Percentiles rank a stretch among this genome's conserved stretches.
phyloP scores from a whole-genome alignment of 2,113 vertebrate genomes.

The Megaceryle torquata region DNA sequence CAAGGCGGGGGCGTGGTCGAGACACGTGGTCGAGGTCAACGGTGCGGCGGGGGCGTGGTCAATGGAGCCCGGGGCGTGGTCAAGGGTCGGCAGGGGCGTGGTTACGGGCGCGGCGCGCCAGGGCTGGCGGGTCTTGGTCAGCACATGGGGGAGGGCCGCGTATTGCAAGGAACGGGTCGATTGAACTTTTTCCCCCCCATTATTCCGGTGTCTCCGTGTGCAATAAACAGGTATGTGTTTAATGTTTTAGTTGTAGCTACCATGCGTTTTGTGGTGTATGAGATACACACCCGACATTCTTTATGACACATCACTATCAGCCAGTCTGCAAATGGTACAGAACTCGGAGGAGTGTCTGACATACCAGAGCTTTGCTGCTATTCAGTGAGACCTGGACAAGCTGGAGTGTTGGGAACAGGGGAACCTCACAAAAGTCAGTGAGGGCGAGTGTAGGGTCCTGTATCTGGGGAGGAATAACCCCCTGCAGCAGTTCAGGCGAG shows the following conservation, averaged over 20 bases:
- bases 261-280: accelerated
- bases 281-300: accelerated
- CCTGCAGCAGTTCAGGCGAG: neutral
- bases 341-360: no score
- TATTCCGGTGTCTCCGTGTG: neutral
- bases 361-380: neutral
- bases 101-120: accelerated
- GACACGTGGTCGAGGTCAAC: no score
- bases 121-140: accelerated
- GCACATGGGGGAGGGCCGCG: accelerated
- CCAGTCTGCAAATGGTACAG: neutral
- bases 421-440: neutral
- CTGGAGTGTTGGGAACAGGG: neutral
- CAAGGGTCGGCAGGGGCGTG: neutral
- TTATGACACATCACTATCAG: neutral
- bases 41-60: no score
- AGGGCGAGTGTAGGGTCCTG: neutral
- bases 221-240: no score
- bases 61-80: no score
- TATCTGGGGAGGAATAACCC: neutral
- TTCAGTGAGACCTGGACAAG: no score
- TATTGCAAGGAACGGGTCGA: no score
- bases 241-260: neutral
- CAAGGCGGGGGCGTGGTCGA: neutral
- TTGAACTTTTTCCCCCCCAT: accelerated